phyloP scores from a whole-genome alignment of 1,140 invertebrate genomes.

The Saxidomus purpurata region DNA sequence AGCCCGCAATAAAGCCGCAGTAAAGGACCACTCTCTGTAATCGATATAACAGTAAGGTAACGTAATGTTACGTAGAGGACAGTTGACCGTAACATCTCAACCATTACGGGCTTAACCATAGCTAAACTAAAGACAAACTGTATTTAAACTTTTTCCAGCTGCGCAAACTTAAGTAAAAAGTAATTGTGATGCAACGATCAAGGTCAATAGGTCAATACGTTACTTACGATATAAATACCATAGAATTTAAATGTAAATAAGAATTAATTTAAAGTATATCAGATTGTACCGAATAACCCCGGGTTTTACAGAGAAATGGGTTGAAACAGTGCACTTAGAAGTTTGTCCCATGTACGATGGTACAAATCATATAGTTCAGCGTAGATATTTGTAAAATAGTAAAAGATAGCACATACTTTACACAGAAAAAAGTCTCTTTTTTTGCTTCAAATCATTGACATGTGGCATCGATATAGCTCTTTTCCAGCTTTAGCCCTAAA shows the following conservation, averaged over 20 bases:
- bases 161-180: not conserved
- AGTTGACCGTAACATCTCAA: not conserved
- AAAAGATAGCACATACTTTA: too few species aligned
- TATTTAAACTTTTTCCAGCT: not conserved
- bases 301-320: not conserved
- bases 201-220: not conserved
- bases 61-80: conserved; percentile 24
- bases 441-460: too few species aligned
- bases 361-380: too few species aligned
- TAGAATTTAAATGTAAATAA: not conserved
- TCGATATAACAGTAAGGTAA: not conserved
- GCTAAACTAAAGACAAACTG: not conserved
- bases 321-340: not conserved
- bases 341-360: too few species aligned
- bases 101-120: not conserved
- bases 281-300: not conserved
- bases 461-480: too few species aligned
- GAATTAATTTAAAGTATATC: too few species aligned
- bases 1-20: not conserved
- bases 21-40: not conserved
- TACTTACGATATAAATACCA: not conserved
- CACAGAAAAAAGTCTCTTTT: too few species aligned
- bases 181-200: not conserved
- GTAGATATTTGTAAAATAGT: too few species aligned
- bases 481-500: too few species aligned